Conservation (phyloP, 23 tunicate genomes). For the Phallusia fumigata region DNA sequence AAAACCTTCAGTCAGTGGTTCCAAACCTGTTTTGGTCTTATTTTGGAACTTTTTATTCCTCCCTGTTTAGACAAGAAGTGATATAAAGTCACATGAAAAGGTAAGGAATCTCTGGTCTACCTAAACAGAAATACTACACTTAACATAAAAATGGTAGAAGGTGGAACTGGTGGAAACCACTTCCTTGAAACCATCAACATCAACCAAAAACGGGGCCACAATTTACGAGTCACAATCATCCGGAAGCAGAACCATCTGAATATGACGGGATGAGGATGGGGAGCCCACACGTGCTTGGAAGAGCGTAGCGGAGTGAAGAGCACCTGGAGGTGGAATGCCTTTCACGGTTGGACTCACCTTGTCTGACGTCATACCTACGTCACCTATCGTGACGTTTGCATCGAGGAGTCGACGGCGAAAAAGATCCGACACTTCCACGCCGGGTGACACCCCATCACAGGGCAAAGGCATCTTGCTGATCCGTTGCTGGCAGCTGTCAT, state of each 20-base stretch:
- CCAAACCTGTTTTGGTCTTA: too few species aligned
- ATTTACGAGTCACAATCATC: conserved; percentile 5
- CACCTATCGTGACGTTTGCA: not conserved
- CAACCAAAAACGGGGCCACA: too few species aligned
- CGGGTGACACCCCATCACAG: not conserved
- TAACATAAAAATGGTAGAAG: too few species aligned
- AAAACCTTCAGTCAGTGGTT: too few species aligned
- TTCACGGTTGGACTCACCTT: not conserved
- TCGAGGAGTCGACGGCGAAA: not conserved
- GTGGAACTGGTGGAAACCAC: too few species aligned
- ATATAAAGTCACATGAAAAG: too few species aligned
- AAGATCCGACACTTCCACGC: not conserved
- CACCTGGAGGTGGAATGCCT: not conserved
- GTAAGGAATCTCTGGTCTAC: too few species aligned
- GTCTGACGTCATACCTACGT: not conserved
- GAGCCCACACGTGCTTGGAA: conserved; percentile 23
- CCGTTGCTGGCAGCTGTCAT: conserved; percentile 5
- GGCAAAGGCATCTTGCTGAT: not conserved
- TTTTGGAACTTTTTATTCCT: too few species aligned
- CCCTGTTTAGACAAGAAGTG: too few species aligned
- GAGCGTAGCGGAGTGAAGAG: not conserved
- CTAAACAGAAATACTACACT: too few species aligned
- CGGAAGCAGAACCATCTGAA: conserved; percentile 20
- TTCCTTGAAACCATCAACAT: too few species aligned
- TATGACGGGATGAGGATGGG: conserved; percentile 20